These are phyloP conservation scores for Scolopax mira DNA, from an alignment of 2,113 vertebrate genomes.

Conservation along the genomic window DNA sequence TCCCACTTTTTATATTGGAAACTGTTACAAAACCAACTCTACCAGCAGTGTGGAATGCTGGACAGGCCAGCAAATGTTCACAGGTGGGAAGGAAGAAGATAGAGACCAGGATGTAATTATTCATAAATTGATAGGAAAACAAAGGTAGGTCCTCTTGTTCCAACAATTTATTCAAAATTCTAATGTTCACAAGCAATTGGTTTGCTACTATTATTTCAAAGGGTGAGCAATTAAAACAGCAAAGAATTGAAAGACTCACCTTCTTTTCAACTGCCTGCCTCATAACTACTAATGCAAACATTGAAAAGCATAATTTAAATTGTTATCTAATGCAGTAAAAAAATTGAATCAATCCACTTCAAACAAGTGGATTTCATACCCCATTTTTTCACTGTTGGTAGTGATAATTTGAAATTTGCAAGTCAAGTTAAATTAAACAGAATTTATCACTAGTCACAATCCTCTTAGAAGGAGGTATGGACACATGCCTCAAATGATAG, in stretches of 20 bases:
- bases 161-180: neutral
- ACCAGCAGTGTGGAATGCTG: neutral
- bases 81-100: neutral
- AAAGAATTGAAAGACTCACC: neutral
- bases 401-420: neutral
- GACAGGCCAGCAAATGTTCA: neutral
- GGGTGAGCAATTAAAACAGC: neutral
- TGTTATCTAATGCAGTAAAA: neutral
- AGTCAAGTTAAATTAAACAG: neutral
- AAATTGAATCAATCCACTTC: neutral
- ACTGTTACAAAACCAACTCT: neutral
- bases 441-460: neutral
- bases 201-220: neutral
- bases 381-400: fast-evolving
- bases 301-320: neutral
- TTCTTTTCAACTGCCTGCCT: neutral
- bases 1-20: neutral
- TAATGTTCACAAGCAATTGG: neutral
- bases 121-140: neutral
- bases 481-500: neutral
- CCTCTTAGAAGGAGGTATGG: neutral
- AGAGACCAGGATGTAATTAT: neutral
- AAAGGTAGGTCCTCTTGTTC: neutral
- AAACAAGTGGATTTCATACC: neutral
- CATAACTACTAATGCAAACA: neutral